These are phyloP conservation scores for Microtus montanus DNA, from an alignment of 2,113 vertebrate species.

Conservation along the genomic window DNA sequence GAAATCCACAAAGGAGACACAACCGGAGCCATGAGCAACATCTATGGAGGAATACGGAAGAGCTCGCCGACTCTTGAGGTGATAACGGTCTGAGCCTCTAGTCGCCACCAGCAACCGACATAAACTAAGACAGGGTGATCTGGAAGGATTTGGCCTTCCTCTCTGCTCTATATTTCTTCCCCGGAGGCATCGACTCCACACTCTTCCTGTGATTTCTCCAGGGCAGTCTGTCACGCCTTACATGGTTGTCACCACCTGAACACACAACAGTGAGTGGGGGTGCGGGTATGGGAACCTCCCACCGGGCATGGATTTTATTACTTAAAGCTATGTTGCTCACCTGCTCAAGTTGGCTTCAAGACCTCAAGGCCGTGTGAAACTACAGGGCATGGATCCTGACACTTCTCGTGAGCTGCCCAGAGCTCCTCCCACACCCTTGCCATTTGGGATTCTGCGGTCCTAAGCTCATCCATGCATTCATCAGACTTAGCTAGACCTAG, in stretches of 20 bases:
- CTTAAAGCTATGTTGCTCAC: not conserved
- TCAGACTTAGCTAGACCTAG: not conserved
- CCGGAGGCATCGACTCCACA: not conserved
- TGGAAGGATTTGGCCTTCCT: not conserved
- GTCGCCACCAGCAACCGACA: not conserved
- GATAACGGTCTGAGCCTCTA: not conserved
- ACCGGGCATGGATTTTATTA: not conserved
- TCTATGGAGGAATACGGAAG: not conserved
- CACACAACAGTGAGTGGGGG: not conserved
- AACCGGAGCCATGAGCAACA: not conserved
- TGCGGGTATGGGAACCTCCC: not conserved
- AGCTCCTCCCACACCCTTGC: fast-evolving
- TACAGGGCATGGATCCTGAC: too few relatives aligned
- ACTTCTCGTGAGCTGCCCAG: not conserved
- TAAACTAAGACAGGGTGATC: not conserved
- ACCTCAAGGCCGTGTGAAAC: not conserved
- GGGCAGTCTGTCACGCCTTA: not conserved
- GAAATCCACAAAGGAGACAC: not conserved
- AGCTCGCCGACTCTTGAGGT: not conserved
- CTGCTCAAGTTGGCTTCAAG: not conserved
- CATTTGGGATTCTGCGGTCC: not conserved
- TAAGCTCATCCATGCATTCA: fast-evolving
- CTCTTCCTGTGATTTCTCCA: not conserved
- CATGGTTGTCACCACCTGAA: not conserved
- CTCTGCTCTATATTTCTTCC: not conserved